Evolutionary conservation across 2,797 vertebrate genomes (phyloP).

Genomic region (Schizopygopsis malacanthus): DNA sequence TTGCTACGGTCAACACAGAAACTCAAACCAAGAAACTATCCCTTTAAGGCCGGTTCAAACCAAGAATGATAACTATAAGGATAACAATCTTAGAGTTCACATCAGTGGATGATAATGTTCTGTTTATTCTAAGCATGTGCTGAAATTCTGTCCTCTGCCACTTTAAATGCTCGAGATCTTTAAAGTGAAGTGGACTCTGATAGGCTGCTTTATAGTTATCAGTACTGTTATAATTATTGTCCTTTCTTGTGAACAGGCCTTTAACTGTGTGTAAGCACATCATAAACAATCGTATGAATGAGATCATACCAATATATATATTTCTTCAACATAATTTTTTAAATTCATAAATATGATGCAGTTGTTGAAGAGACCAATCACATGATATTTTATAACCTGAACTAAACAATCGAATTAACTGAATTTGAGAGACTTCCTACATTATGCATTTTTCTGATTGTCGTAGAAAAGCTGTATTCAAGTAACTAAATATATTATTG

Average conservation of each 20-base stretch:
- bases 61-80: not conserved
- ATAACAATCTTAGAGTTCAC: not conserved
- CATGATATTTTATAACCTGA: not conserved
- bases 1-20: not conserved
- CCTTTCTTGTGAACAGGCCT: not conserved
- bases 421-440: not conserved
- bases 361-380: not conserved
- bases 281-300: not conserved
- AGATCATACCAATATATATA: not conserved
- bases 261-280: not conserved
- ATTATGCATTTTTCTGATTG: not conserved
- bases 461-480: not conserved
- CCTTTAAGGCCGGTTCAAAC: no score
- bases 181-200: not conserved
- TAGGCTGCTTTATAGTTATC: not conserved
- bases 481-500: not conserved
- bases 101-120: not conserved
- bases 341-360: not conserved
- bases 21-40: no score
- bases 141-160: not conserved
- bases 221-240: not conserved
- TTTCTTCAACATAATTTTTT: not conserved
- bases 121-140: not conserved
- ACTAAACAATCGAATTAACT: not conserved
- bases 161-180: not conserved